A percentile compares a stretch with the other conserved stretches of the same genome.
Evolutionary conservation across 2,888 invertebrate genomes (phyloP).

Genomic region (Drosophila demipolita): DNA sequence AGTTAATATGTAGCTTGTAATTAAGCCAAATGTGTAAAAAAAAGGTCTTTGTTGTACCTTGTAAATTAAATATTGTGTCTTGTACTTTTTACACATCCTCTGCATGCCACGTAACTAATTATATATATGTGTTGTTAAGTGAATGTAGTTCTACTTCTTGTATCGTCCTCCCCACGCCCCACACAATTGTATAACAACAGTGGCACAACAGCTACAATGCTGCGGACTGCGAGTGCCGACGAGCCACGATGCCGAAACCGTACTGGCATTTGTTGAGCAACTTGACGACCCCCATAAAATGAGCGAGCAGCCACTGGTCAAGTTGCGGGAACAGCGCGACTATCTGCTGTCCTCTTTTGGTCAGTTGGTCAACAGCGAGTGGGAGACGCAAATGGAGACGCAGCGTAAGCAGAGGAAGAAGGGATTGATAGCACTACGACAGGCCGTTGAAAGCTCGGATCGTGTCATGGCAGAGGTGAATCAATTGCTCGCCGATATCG

Average conservation of each 20-base stretch:
- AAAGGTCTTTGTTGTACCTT: not conserved
- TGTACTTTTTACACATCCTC: not conserved
- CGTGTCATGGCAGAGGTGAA: slow-evolving; percentile 33
- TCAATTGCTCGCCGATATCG: slow-evolving; percentile 17
- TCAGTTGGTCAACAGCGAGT: slow-evolving; percentile 43
- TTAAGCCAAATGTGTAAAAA: not conserved
- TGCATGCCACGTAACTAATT: not conserved
- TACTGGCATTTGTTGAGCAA: slow-evolving; percentile 53
- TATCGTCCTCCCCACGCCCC: slow-evolving; percentile 1
- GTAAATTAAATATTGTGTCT: not conserved
- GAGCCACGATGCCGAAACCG: slow-evolving; percentile 54
- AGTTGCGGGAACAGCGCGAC: slow-evolving; percentile 46
- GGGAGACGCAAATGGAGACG: not conserved
- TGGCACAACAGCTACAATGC: not conserved
- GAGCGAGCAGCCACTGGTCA: slow-evolving; percentile 17
- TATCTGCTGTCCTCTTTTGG: slow-evolving; percentile 59
- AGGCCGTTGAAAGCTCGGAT: slow-evolving; percentile 5
- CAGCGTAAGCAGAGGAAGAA: slow-evolving; percentile 10
- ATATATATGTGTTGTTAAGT: not conserved
- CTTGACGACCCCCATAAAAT: slow-evolving; percentile 10
- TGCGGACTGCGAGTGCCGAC: slow-evolving; percentile 44
- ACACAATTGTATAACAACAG: slow-evolving; percentile 8
- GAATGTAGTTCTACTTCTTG: slow-evolving; percentile 9
- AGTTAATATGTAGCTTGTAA: not conserved
- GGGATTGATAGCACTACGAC: slow-evolving; percentile 1